Base-by-base conservation (phyloP, 2,113 vertebrate genomes). In the Ploceus nigricollis region DNA sequence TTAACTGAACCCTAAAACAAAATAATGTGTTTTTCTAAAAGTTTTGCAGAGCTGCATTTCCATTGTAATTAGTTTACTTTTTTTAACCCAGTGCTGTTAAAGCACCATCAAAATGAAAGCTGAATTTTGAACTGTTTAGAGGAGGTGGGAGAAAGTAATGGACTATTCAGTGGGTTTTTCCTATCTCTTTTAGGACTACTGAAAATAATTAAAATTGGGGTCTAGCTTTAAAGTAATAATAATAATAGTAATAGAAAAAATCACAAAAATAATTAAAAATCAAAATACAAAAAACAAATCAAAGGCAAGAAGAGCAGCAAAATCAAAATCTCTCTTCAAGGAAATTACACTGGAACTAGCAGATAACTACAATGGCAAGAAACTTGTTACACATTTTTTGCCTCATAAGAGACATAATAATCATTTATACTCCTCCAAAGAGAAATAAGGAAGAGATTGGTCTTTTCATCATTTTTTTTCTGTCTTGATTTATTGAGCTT, bases 1-100 rank as follows among this genome's bases (percentile, higher is more conserved):
- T 97, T 96, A 98, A 97, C 97, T 96, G 97, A 98, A 98, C 91
- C 95, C 93, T 97, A 97, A 98, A 97, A 90, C 95, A 98, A 98
- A 98, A 98, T 97, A 97, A 97, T 95, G 96, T 97, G 91, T 94
- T 97, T 98, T 95, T 97, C 96, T 97, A 91, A 48, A 97, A 97
- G 95, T 97, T 97, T 97, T 88, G 51, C 95, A 94, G 96, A 94
- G 53, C 93, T 97, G 94, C 91, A 97, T 98, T 98, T 98, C 97
- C 94, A 54, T 87, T 97, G 82, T 98, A 98, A 98, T 98, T 98
- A 98, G 96, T 97, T 97, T 97, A 97, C 91, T 96, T 97, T 97
- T 96, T 96, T 95, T 90, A 97, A 97, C 97, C 94, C 95, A 97
- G 78, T 96, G 83, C 65, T 95, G 75, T 97, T 97, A 98, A 96